Percentiles rank a stretch among this genome's conserved stretches.
Evolutionary conservation across 2,888 invertebrate species (phyloP).

Genomic region (Plagiodera versicolora): DNA sequence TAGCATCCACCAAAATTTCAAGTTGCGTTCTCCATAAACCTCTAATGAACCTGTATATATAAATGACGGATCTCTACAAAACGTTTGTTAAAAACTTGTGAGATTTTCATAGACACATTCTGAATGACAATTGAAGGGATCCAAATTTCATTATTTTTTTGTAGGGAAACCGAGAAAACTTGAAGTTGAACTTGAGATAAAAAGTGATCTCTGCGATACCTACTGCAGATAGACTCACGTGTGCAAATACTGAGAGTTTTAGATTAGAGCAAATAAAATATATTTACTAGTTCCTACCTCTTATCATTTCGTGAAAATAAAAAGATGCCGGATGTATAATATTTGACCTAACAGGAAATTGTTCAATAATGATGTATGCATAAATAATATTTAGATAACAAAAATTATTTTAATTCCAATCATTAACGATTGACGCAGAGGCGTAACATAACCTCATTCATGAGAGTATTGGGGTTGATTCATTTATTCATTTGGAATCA

Average conservation of each 20-base stretch:
- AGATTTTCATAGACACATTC: no score
- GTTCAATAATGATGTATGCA: constrained; percentile 31
- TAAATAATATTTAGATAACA: constrained; percentile 7
- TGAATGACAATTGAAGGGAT: no score
- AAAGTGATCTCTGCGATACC: not conserved
- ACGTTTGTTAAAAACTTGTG: no score
- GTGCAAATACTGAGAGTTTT: constrained; percentile 22
- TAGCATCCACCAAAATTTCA: no score
- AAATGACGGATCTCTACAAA: no score
- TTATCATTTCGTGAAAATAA: constrained; percentile 20
- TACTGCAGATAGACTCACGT: constrained; percentile 21
- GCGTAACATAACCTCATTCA: not conserved
- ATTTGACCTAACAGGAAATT: constrained; percentile 37
- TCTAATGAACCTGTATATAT: no score
- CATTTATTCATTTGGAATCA: no score
- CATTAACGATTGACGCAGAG: not conserved
- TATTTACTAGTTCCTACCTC: constrained; percentile 17
- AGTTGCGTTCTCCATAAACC: no score
- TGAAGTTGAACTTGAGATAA: not conserved
- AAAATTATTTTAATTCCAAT: not conserved
- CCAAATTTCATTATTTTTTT: not conserved
- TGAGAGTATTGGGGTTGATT: no score
- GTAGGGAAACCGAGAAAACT: not conserved
- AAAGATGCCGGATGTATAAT: constrained; percentile 34
- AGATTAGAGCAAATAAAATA: constrained; percentile 17